Base-by-base conservation (phyloP, 2,113 vertebrate species). In the Anhinga rufa region DNA sequence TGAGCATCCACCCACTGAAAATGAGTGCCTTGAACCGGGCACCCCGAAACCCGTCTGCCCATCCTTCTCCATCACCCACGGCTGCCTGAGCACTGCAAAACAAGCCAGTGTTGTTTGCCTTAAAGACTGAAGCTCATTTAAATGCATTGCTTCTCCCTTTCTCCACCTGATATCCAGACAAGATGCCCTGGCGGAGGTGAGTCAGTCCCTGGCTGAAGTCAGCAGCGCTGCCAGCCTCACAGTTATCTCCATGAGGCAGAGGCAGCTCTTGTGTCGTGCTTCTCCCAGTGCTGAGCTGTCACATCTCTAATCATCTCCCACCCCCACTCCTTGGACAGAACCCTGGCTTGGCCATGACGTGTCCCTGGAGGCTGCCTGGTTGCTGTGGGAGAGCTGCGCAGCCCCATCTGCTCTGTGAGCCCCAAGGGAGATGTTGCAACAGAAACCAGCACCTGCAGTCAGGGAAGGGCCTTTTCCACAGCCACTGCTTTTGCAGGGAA, bases 151-250 rank as follows among this genome's bases (percentile, higher is more conserved):
- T 96, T 93, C 90, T 95, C 86, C 71, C 28, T 32, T 82, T 81
- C 90, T 95, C 95, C 76, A 74, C 75, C 71, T 95, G 95, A 90
- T 93, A 94, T 10, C 79, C 90, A 95, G 90, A 94, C 60, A 1
- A 91, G 95, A 95, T 96, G 94, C 89, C 90, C 93, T 10, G 89
- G 77, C 26, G 17, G 4, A 65, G 68, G 42, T 95, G 96, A 95
- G 82, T 96, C 93, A 94, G 72, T 3, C 54, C 13, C 36, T 0
- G 19, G 88, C 94, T 93, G 88, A 55, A 93, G 88, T 10, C 95
- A 78, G 77, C 87, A 57, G 68, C 9, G 0, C 49, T 52, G 57
- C 57, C 84, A 92, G 71, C 20, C 26, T 46, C 51, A 5, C 80
- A 6, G 72, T 90, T 93, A 78, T 89, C 93, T 65, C 80, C 7